Conservation (phyloP, 2,888 invertebrate species). For the Pristionchus fissidentatus region DNA sequence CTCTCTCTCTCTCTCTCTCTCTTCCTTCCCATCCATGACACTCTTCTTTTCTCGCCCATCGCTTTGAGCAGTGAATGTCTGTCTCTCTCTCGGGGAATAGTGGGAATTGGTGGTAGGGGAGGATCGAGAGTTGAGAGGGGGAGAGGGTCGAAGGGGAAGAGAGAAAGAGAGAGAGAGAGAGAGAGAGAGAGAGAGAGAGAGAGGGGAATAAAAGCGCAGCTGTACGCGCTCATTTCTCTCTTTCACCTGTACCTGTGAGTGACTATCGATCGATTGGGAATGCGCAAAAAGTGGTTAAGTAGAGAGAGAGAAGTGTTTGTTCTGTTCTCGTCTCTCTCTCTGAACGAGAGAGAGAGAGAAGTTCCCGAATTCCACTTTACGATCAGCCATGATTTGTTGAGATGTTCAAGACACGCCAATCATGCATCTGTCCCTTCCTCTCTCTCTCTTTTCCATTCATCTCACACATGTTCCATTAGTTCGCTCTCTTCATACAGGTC, state of each 20-base stretch:
- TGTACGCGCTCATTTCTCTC: not conserved
- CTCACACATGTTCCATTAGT: not conserved
- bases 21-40: not conserved
- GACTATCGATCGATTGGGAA: slow-evolving; percentile 33
- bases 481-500: slow-evolving; percentile 18
- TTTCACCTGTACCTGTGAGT: not conserved
- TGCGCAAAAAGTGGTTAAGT: not conserved
- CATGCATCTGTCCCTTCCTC: too few species aligned
- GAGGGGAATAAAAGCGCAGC: not conserved
- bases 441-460: slow-evolving; percentile 9
- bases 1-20: not conserved
- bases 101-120: too few species aligned
- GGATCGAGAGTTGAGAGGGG: not conserved
- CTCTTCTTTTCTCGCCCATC: not conserved
- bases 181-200: not conserved
- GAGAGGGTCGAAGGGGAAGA: not conserved
- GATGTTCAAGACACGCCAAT: too few species aligned
- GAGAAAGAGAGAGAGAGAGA: not conserved
- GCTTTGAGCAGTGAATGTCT: not conserved
- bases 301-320: slow-evolving; percentile 23
- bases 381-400: too few species aligned
- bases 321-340: not conserved
- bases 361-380: too few species aligned
- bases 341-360: too few species aligned
- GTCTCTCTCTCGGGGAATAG: too few species aligned